These are phyloP conservation scores for Passer montanus DNA, from an alignment of 2,113 vertebrate genomes.

Conservation along the genomic window DNA sequence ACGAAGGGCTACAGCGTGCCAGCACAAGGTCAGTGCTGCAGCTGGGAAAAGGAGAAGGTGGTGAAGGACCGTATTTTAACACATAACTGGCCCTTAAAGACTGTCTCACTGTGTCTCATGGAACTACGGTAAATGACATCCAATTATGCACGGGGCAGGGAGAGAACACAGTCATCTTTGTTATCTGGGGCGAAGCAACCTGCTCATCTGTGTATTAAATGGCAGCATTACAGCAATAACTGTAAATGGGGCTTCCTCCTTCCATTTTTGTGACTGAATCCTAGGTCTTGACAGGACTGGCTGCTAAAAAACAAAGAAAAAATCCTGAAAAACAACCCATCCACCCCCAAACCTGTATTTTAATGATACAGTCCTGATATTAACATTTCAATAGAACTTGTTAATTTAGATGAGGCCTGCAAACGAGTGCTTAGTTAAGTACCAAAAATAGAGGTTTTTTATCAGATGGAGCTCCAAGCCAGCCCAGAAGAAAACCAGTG, in stretches of 20 bases:
- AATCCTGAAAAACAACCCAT: background rate
- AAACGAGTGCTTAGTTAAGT: background rate
- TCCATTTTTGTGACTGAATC: background rate
- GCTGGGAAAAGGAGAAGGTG: background rate
- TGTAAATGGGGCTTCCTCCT: background rate
- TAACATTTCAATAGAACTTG: background rate
- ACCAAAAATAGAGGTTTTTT: background rate
- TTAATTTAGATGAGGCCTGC: background rate
- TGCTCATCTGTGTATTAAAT: background rate
- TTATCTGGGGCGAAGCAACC: background rate
- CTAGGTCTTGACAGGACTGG: background rate
- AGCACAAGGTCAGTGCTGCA: background rate
- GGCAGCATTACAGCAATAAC: background rate
- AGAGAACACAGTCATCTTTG: background rate
- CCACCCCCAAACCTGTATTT: background rate
- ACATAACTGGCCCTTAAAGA: background rate
- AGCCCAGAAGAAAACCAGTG: slow-evolving; percentile 25
- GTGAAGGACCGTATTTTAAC: background rate
- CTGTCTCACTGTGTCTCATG: background rate
- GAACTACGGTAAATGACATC: background rate
- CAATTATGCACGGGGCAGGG: background rate
- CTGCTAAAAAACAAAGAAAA: background rate
- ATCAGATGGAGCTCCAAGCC: background rate
- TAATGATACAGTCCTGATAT: background rate
- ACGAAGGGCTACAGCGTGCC: background rate